Base-by-base conservation (phyloP, 35 echinoderm and acorn worm species). In the Heliocidaris tuberculata region DNA sequence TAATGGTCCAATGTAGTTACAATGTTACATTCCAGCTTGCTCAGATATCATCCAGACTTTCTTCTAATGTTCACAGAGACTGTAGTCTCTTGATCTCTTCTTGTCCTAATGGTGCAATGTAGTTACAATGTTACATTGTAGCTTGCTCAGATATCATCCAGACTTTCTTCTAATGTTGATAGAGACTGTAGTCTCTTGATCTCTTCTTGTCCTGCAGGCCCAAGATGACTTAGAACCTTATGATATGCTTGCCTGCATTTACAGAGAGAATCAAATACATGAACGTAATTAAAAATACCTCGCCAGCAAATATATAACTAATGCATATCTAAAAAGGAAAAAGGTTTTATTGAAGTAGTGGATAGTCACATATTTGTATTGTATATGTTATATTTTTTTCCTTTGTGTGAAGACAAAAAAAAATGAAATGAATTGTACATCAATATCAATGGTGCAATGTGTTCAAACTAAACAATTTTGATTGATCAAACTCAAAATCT, bases 201-300 rank as follows among this genome's bases (percentile, higher is more conserved):
- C 49, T 92, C 93, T 71, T 78, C n/a, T 85, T 85, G 70, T 6
- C 95, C 95, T 17, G 49, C 85, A 16, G 86, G 85, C 48, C 93
- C 95, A 61, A 96, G 95, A 90, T 96, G 95, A 56, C 85, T 94
- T 15, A 96, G 60, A 7, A 96, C 93, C 59, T 86, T 94, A 89
- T 86, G 88, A 59, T 96, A 96, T 2, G 95, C 95, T 94, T 96
- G 93, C 86, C 95, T 96, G 47, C 27, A 85, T 50, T 86, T 27
- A 93, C 13, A 52, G 90, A 95, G 24, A 95, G 11, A 42, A 48
- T 50, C 27, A 92, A 56, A 90, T 6, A 90, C 13, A 2, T 24
- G 12, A 32, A 89, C 13, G 31, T 89, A 27, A 89, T 30, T 30
- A 89, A 42, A 42, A 42, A 42, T 42, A 42, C 35, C 35, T 42